Evolutionary conservation across 2,113 vertebrate genomes (phyloP).

Genomic region (Bufo gargarizans): DNA sequence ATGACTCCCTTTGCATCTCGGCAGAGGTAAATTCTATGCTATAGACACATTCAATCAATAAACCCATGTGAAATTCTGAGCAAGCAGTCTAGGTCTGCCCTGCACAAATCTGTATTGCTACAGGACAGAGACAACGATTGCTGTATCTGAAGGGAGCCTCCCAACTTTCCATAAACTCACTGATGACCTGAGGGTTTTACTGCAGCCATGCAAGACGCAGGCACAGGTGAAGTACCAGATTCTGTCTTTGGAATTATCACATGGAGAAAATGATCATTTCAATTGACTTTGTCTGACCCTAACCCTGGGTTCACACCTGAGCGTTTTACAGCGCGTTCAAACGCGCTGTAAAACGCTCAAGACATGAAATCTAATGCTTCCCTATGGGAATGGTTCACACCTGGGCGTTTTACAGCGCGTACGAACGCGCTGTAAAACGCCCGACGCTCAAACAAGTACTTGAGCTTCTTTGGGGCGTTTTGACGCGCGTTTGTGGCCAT

Average conservation of each 20-base stretch:
- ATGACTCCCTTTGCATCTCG: too few species aligned
- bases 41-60: background rate
- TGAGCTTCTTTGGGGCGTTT: too few species aligned
- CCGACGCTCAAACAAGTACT: too few species aligned
- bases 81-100: background rate
- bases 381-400: too few species aligned
- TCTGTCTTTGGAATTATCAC: background rate
- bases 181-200: background rate
- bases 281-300: slow-evolving; percentile 27
- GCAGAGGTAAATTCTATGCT: too few species aligned
- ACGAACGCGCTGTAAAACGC: too few species aligned
- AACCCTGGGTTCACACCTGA: too few species aligned
- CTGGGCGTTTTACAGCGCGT: too few species aligned
- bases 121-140: background rate
- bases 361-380: too few species aligned
- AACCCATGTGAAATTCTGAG: background rate
- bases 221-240: background rate
- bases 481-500: too few species aligned
- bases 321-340: too few species aligned
- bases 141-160: slow-evolving; percentile 17
- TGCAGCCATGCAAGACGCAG: background rate
- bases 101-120: background rate
- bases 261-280: slow-evolving; percentile 23
- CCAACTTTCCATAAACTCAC: background rate
- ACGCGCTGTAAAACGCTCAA: too few species aligned